Evolutionary conservation across 2,113 vertebrate species (phyloP).

Genomic region (Thymallus thymallus): DNA sequence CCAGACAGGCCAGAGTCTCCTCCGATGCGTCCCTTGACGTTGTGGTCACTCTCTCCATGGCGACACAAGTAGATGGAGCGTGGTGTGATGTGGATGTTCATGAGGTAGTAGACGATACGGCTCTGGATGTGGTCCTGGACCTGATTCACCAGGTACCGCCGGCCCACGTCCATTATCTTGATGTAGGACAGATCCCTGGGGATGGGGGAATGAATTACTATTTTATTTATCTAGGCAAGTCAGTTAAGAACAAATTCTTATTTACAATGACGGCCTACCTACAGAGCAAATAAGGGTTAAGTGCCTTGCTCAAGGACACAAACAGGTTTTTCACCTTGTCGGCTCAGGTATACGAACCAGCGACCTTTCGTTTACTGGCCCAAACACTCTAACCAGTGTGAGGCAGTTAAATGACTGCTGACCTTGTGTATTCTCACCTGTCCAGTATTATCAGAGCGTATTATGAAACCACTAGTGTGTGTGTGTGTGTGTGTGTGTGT

Average conservation of each 20-base stretch:
- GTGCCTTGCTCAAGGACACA: no score
- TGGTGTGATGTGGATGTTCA: constrained; percentile 98
- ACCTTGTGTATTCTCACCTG: not conserved
- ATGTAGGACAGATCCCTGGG: constrained; percentile 94
- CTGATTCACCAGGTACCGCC: constrained; percentile 91
- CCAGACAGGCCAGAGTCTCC: constrained; percentile 89
- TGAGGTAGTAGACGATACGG: constrained; percentile 97
- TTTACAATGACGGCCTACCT: no score
- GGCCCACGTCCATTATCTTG: constrained; percentile 97
- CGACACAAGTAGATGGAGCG: constrained; percentile 98
- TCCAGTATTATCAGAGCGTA: not conserved
- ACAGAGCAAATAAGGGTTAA: no score
- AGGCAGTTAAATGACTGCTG: not conserved
- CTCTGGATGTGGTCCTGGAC: constrained; percentile 97
- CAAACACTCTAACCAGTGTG: no score
- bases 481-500: no score
- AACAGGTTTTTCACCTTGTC: no score
- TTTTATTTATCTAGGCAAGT: no score
- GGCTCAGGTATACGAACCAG: no score
- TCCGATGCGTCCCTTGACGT: constrained; percentile 91
- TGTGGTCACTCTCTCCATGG: constrained; percentile 94
- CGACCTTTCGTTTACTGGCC: no score
- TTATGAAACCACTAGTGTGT: not conserved
- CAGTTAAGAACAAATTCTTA: no score
- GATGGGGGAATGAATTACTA: not conserved